Evolutionary conservation across 2,888 invertebrate species (phyloP).

Genomic region (Lamellibrachia satsuma): DNA sequence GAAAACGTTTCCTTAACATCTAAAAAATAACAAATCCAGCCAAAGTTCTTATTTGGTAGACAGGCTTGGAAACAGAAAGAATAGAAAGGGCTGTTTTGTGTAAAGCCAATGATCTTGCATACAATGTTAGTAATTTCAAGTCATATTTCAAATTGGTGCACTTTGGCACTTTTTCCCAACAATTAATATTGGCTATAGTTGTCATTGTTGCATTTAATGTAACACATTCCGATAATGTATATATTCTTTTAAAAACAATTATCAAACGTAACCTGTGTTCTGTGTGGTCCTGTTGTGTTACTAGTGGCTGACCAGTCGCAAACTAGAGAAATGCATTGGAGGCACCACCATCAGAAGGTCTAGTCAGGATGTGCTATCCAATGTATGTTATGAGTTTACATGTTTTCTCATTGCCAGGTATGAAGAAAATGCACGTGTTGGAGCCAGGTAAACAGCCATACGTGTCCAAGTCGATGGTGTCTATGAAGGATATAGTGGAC

Average conservation of each 20-base stretch:
- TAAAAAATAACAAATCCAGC: neutral
- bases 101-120: neutral
- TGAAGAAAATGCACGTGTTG: conserved; percentile 37
- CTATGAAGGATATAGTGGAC: conserved; percentile 38
- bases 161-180: no score
- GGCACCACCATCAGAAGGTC: neutral
- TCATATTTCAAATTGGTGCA: no score
- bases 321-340: no score
- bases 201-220: neutral
- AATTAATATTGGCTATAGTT: neutral
- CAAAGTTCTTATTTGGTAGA: neutral
- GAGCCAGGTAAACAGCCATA: conserved; percentile 44
- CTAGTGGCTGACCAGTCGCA: no score
- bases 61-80: neutral
- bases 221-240: no score
- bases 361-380: neutral
- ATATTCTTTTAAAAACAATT: no score
- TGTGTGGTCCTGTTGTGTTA: no score
- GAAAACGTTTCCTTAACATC: neutral
- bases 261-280: no score
- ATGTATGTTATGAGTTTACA: neutral
- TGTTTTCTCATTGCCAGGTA: conserved; percentile 28
- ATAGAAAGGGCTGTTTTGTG: neutral
- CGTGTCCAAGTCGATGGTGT: conserved; percentile 47
- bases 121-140: no score